Base-by-base conservation (phyloP, 2,888 invertebrate species). In the Nymphalis urticae region DNA sequence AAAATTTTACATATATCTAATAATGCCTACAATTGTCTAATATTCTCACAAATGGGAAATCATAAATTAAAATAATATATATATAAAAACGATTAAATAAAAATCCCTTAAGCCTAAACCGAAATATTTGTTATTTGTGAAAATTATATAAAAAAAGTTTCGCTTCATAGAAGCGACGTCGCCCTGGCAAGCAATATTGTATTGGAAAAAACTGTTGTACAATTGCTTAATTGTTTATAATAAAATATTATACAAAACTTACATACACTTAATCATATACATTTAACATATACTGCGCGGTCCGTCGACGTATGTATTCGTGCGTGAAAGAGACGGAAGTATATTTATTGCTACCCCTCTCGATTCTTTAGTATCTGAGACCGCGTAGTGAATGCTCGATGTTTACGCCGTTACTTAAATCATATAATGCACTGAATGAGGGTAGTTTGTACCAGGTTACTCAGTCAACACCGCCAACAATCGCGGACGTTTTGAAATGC, bases 151-250 rank as follows among this genome's bases (percentile, higher is more conserved):
- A 75, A 66, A 79, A 79, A 78, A 75, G 69, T 64, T 77, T 80
- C 84, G 79, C 91, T 91, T 90, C 90, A 90, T 89, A 88, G 89
- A 90, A 91, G 90, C 87, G 82, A 85, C 77, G 74, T 75, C 78
- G 83, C 82, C 80, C 81, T 84, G 88, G 86, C 88, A 88, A 88
- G 85, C 82, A 72, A 69, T 71, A 69, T 71, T 69, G 61, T 69
- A 79, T 75, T 80, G 75, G 42, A 82, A 82, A 80, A 82, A 80
- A 81, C 74, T 80, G 79, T 86, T 83, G 84, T 85, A 88, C 85
- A 86, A 80, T 81, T 75, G 78, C 82, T 85, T 84, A 85, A 75
- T 81, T 74, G 76, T 82, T 82, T 77, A 75, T 79, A 79, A 84
- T 82, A 81, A 85, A 83, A 87, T 86, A 89, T 87, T 80, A 85